Percentiles rank a stretch among this genome's conserved stretches.
Conservation (phyloP, 2,888 invertebrate genomes). For the Baronia brevicornis region DNA sequence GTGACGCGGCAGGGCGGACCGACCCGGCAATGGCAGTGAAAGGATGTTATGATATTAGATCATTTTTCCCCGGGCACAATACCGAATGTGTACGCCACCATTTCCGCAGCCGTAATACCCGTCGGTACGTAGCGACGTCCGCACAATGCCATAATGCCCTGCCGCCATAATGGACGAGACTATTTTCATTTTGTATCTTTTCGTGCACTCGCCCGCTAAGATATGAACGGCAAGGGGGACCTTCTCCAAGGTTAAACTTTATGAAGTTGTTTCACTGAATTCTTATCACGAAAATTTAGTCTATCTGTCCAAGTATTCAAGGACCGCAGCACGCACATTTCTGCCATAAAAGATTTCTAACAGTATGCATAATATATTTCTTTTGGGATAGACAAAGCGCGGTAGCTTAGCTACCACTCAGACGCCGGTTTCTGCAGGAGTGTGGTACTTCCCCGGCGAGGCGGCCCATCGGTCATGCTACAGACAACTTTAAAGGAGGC, state of each 20-base stretch:
- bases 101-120: conserved; percentile 66
- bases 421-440: too few species aligned
- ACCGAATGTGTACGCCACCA: conserved; percentile 50
- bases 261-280: too few species aligned
- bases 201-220: conserved; percentile 5
- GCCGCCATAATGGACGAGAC: conserved; percentile 20
- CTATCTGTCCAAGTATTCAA: too few species aligned
- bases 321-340: too few species aligned
- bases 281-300: too few species aligned
- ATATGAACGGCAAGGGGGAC: conserved; percentile 6
- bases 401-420: too few species aligned
- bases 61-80: conserved; percentile 68
- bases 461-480: too few species aligned
- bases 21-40: conserved; percentile 63
- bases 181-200: conserved; percentile 34
- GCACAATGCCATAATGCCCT: conserved; percentile 29
- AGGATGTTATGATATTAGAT: conserved; percentile 72
- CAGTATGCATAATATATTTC: too few species aligned
- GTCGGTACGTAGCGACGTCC: conserved; percentile 5
- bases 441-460: too few species aligned
- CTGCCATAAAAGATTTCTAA: too few species aligned
- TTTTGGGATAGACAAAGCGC: too few species aligned
- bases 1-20: conserved; percentile 41
- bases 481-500: too few species aligned
- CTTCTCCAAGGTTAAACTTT: conserved; percentile 4